phyloP scores from a whole-genome alignment of 2,888 invertebrate species.

The Villa cingulata region DNA sequence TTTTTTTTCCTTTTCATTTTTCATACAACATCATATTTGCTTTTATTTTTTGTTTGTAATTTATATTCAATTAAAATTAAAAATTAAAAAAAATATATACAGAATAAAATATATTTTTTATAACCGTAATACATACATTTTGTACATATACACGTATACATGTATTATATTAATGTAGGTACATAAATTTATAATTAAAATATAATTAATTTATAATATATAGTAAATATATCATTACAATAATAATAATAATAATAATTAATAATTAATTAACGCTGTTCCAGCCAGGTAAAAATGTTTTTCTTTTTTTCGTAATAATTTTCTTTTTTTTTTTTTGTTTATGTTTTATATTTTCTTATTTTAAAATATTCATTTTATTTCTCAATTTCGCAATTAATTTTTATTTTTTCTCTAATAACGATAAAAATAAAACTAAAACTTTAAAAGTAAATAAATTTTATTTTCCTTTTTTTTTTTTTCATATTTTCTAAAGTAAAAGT shows the following conservation, averaged over 20 bases:
- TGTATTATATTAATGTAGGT: no score
- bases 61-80: slow-evolving; percentile 6
- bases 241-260: slow-evolving; percentile 6
- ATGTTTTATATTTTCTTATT: background rate
- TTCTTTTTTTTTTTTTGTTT: background rate
- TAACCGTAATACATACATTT: slow-evolving; percentile 3
- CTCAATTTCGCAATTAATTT: no score
- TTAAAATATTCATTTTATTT: background rate
- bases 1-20: background rate
- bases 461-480: no score
- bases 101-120: background rate
- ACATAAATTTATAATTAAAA: no score
- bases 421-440: no score
- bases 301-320: background rate
- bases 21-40: background rate
- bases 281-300: slow-evolving; percentile 3
- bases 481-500: no score
- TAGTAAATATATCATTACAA: slow-evolving; percentile 6
- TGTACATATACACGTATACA: no score
- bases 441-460: no score
- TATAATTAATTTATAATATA: background rate
- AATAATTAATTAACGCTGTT: slow-evolving; percentile 1
- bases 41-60: background rate
- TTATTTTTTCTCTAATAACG: background rate
- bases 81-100: background rate